Conservation (phyloP, 1,140 invertebrate genomes). For the Drosophila ogumai region DNA sequence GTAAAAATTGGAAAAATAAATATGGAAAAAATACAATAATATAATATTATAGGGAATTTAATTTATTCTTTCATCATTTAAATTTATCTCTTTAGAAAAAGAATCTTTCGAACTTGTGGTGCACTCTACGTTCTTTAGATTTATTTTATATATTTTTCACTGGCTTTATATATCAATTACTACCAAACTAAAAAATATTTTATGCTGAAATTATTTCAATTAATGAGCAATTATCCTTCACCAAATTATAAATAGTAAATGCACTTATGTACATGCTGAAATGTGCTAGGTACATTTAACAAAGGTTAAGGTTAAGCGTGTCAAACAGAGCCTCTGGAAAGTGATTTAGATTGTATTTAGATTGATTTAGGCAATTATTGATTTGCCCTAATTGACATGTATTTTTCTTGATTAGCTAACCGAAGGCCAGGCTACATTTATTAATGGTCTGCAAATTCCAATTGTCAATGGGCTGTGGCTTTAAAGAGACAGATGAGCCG, state of each 20-base stretch:
- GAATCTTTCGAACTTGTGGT: too few species aligned
- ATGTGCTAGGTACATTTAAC: not conserved
- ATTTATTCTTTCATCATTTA: too few species aligned
- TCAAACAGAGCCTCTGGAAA: not conserved
- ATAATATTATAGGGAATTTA: too few species aligned
- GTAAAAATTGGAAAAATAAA: not conserved
- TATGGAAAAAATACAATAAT: too few species aligned
- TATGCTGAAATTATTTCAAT: too few species aligned
- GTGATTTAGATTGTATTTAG: not conserved
- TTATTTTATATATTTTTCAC: too few species aligned
- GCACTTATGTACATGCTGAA: too few species aligned
- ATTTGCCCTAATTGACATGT: conserved; percentile 14
- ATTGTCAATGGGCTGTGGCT: conserved; percentile 25
- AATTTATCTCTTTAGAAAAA: too few species aligned
- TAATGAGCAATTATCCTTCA: too few species aligned
- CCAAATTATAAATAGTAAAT: not conserved
- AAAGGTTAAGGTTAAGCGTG: not conserved
- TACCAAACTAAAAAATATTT: too few species aligned
- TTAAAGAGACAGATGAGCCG: conserved; percentile 35
- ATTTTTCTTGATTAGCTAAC: not conserved
- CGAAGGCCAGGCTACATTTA: conserved; percentile 8
- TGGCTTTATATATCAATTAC: too few species aligned
- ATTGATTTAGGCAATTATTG: conserved; percentile 15
- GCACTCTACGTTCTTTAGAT: too few species aligned
- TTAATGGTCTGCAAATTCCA: conserved; percentile 30